These are phyloP conservation scores for Cataglyphis rosenhaueri DNA, from an alignment of 2,888 invertebrate species.

Conservation along the genomic window DNA sequence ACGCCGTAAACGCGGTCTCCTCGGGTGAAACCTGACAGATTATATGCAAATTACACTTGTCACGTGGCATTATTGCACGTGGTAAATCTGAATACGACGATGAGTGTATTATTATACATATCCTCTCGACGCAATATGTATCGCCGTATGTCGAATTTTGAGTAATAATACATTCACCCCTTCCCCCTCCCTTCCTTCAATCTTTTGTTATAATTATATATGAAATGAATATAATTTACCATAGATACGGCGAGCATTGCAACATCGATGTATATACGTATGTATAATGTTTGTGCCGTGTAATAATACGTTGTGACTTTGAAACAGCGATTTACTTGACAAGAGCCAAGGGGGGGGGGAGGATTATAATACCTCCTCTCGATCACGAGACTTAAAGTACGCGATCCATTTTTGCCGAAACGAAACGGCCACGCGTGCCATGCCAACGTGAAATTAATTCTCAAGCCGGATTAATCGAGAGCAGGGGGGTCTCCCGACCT, in stretches of 20 bases:
- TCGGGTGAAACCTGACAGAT: slow-evolving; percentile 30
- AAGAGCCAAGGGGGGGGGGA: background rate
- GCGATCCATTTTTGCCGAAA: slow-evolving; percentile 41
- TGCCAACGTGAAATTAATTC: slow-evolving; percentile 58
- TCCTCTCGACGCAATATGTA: slow-evolving; percentile 5
- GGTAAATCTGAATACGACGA: background rate
- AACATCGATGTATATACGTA: slow-evolving; percentile 9
- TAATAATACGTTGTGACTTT: slow-evolving; percentile 29
- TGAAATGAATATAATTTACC: slow-evolving; percentile 40
- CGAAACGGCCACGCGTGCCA: slow-evolving; percentile 5
- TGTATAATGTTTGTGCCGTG: slow-evolving; percentile 4
- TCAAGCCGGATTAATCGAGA: slow-evolving; percentile 29
- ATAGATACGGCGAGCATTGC: background rate
- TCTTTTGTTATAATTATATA: slow-evolving; percentile 31
- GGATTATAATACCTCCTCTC: background rate
- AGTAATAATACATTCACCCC: slow-evolving; percentile 9
- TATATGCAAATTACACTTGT: slow-evolving; percentile 51
- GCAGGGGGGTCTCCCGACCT: slow-evolving; percentile 27
- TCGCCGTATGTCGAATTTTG: slow-evolving; percentile 18
- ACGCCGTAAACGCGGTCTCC: slow-evolving; percentile 12
- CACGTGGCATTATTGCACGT: slow-evolving; percentile 40
- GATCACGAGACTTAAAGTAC: slow-evolving; percentile 28
- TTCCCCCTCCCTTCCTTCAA: background rate
- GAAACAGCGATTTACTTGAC: background rate
- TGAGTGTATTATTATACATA: slow-evolving; percentile 30